phyloP scores from a whole-genome alignment of 2,888 invertebrate species.

The Leptinotarsa tumamoca region DNA sequence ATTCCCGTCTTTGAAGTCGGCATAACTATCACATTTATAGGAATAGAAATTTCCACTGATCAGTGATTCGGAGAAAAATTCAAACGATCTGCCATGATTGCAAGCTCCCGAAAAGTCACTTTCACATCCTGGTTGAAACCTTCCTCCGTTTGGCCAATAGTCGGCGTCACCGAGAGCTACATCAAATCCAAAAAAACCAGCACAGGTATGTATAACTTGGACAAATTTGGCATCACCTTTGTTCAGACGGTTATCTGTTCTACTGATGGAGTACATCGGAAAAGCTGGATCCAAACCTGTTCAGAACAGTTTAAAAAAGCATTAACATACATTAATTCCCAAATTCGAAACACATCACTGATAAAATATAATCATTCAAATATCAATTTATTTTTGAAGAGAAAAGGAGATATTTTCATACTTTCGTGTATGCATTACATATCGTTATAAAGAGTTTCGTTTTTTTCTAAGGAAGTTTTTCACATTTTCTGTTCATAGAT shows the following conservation, averaged over 20 bases:
- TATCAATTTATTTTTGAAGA: too few relatives aligned
- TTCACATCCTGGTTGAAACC: conserved; percentile 61
- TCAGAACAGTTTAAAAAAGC: conserved; percentile 43
- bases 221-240: conserved; percentile 59
- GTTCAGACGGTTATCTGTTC: conserved; percentile 57
- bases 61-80: conserved; percentile 64
- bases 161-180: conserved; percentile 59
- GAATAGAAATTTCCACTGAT: conserved; percentile 34
- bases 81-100: conserved; percentile 65
- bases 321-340: too few relatives aligned
- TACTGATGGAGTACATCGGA: conserved; percentile 52
- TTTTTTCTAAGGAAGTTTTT: too few relatives aligned
- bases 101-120: conserved; percentile 60
- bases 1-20: conserved; percentile 27
- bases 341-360: too few relatives aligned
- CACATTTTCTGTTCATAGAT: too few relatives aligned
- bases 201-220: conserved; percentile 60
- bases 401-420: too few relatives aligned
- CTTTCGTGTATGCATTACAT: too few relatives aligned
- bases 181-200: conserved; percentile 45
- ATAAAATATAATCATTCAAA: too few relatives aligned
- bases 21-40: conserved; percentile 33
- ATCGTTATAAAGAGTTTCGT: too few relatives aligned
- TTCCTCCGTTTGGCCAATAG: conserved; percentile 62
- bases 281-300: conserved; percentile 61